phyloP scores from a whole-genome alignment of 2,113 vertebrate species.

The Phylloscopus trochiloides region DNA sequence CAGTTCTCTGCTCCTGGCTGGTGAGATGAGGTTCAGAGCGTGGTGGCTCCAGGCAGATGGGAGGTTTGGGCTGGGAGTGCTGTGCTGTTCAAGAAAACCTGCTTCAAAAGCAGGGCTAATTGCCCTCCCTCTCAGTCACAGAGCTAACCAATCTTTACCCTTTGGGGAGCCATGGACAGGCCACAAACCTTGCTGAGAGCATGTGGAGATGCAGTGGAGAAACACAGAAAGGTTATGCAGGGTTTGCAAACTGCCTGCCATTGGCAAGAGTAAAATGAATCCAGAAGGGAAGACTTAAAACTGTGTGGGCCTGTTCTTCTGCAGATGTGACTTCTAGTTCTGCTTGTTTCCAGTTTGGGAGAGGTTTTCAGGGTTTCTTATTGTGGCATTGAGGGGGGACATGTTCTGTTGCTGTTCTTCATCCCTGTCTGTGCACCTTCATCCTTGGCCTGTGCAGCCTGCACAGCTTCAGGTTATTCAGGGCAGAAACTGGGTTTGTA shows the following conservation, averaged over 20 bases:
- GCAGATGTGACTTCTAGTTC: background rate
- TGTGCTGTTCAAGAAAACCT: background rate
- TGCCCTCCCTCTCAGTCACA: background rate
- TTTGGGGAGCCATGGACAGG: background rate
- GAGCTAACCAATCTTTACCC: background rate
- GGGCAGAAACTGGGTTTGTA: background rate
- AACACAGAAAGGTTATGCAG: background rate
- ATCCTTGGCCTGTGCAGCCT: background rate
- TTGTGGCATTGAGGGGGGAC: background rate
- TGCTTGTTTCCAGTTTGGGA: background rate
- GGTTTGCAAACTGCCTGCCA: background rate
- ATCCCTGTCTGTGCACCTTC: background rate
- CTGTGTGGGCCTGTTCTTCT: background rate
- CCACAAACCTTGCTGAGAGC: background rate
- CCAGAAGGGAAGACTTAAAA: background rate
- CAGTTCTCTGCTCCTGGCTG: background rate
- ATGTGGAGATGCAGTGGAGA: background rate
- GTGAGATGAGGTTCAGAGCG: rapidly evolving
- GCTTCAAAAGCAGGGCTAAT: background rate
- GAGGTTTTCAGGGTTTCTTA: background rate
- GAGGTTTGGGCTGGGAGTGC: background rate
- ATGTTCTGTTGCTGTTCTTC: background rate
- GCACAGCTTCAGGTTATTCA: background rate
- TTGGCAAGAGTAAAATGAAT: background rate
- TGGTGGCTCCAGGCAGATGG: background rate